Evolutionary conservation across 2,888 invertebrate genomes (phyloP).

Genomic region (Pseudoips prasinana): DNA sequence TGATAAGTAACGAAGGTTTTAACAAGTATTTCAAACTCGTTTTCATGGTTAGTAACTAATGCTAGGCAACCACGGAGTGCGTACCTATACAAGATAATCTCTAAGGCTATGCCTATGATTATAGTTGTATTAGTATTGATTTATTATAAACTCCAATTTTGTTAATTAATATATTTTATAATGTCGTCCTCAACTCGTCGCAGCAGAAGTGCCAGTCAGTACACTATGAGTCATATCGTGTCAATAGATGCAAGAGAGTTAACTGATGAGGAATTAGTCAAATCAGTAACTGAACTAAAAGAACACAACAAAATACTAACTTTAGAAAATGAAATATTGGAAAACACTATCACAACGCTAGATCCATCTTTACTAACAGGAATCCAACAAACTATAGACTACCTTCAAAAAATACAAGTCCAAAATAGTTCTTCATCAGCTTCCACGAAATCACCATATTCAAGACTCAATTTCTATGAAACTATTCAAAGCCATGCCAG

Average conservation of each 20-base stretch:
- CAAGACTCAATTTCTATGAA: neutral
- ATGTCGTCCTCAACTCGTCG: neutral
- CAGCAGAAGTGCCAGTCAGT: neutral
- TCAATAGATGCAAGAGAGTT: conserved; percentile 48
- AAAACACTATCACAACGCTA: conserved; percentile 65
- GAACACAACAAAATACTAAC: conserved; percentile 50
- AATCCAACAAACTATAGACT: conserved; percentile 46
- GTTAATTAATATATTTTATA: neutral
- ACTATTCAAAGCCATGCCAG: neutral
- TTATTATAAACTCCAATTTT: too few relatives aligned
- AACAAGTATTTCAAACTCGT: too few relatives aligned
- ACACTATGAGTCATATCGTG: neutral
- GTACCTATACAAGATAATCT: too few relatives aligned
- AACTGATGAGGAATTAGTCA: conserved; percentile 57
- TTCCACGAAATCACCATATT: neutral
- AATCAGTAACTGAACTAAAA: conserved; percentile 55
- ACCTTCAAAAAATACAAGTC: neutral
- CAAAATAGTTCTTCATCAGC: neutral
- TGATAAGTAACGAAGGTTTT: too few relatives aligned
- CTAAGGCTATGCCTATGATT: too few relatives aligned
- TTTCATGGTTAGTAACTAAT: too few relatives aligned
- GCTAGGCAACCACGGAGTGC: too few relatives aligned
- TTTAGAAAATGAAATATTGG: conserved; percentile 79
- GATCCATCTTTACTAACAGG: conserved; percentile 73
- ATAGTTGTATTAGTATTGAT: too few relatives aligned